phyloP scores from a whole-genome alignment of 64 coral and sea anemone genomes.

The Hydrozoanthus tunicans region DNA sequence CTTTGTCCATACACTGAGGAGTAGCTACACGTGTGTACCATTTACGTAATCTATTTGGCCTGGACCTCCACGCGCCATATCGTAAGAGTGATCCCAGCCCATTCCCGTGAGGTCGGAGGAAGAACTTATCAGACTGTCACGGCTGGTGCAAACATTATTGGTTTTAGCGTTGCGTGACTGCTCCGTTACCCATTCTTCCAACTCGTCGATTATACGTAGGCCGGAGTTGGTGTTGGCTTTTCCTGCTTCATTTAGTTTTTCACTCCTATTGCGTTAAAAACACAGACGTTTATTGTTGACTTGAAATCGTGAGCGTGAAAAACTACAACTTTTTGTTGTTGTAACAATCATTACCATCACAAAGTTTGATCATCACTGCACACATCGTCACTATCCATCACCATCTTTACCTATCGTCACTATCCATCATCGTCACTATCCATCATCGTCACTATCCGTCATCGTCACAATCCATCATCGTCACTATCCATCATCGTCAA shows the following conservation, averaged over 20 bases:
- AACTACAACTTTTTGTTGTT: too few species aligned
- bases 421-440: too few species aligned
- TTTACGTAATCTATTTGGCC: slow-evolving; percentile 81
- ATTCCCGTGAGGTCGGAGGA: slow-evolving; percentile 76
- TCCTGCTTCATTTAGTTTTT: slow-evolving; percentile 56
- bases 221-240: slow-evolving; percentile 52
- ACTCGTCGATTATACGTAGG: slow-evolving; percentile 58
- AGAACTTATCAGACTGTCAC: slow-evolving; percentile 80
- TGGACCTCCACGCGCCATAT: slow-evolving; percentile 43
- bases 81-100: slow-evolving; percentile 79
- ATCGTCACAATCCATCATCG: too few species aligned
- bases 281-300: neutral
- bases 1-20: too few species aligned
- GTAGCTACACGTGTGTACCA: slow-evolving; percentile 77
- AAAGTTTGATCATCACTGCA: too few species aligned
- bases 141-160: slow-evolving; percentile 61
- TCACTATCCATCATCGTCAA: too few species aligned
- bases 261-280: slow-evolving; percentile 37
- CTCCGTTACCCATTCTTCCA: slow-evolving; percentile 85
- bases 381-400: too few species aligned
- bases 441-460: too few species aligned
- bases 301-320: too few species aligned
- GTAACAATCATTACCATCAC: too few species aligned
- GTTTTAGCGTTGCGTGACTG: slow-evolving; percentile 70
- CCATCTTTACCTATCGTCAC: too few species aligned